Evolutionary conservation across 1,140 invertebrate species (phyloP).

Genomic region (Conopomorpha cramerella): DNA sequence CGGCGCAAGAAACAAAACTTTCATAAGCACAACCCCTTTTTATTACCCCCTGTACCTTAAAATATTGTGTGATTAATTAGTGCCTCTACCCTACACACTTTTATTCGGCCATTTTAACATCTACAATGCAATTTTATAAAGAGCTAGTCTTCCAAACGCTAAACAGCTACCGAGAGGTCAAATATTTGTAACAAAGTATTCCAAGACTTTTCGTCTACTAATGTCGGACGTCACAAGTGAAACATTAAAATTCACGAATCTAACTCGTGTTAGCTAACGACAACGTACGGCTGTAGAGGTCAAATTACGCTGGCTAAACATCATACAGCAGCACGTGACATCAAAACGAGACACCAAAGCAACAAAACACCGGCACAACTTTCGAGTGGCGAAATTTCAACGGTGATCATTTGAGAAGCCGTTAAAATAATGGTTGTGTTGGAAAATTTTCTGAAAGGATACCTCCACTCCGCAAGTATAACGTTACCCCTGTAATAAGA

Average conservation of each 20-base stretch:
- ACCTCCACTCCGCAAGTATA: conserved; percentile 53
- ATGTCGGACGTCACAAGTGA: no score
- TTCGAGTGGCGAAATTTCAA: conserved; percentile 28
- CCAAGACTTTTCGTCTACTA: no score
- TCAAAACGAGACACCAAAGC: background rate
- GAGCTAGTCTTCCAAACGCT: no score
- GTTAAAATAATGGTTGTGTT: conserved; percentile 34
- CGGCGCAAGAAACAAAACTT: conserved; percentile 53
- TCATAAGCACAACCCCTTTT: conserved; percentile 51
- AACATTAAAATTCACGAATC: no score
- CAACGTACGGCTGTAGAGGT: no score
- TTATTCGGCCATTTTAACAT: no score
- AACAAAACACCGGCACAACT: conserved; percentile 22
- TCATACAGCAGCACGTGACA: no score
- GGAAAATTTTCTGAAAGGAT: conserved; percentile 59
- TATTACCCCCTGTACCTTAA: conserved; percentile 54
- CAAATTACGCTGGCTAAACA: no score
- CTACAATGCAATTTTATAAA: no score
- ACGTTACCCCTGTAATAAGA: conserved; percentile 59
- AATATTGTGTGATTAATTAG: conserved; percentile 62
- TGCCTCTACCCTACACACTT: conserved; percentile 30
- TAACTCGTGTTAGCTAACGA: no score
- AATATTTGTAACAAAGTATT: no score
- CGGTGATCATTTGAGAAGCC: conserved; percentile 35
- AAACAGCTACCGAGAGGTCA: no score